These are phyloP conservation scores for Balanococcus diminutus DNA, from an alignment of 2,888 invertebrate genomes.

Conservation along the genomic window DNA sequence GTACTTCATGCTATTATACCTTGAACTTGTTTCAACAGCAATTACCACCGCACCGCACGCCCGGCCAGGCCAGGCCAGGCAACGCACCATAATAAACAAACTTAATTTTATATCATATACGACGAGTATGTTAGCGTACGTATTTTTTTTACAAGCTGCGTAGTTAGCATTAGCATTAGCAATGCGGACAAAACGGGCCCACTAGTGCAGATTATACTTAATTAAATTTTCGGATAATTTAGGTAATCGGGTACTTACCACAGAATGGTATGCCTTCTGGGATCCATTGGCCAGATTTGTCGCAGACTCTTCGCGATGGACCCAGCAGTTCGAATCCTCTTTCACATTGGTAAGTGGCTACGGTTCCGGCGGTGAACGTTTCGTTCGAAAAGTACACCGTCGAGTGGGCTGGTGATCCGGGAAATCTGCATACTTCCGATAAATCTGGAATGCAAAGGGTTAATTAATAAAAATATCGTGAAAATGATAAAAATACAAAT, in stretches of 20 bases:
- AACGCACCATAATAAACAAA: slow-evolving; percentile 41
- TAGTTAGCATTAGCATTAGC: too few relatives aligned
- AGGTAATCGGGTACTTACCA: slow-evolving; percentile 76
- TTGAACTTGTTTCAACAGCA: slow-evolving; percentile 51
- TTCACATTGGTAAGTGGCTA: slow-evolving; percentile 85
- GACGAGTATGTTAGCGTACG: too few relatives aligned
- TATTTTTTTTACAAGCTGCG: too few relatives aligned
- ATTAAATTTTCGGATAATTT: too few relatives aligned
- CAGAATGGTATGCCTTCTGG: slow-evolving; percentile 94
- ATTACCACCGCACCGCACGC: slow-evolving; percentile 10
- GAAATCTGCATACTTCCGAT: slow-evolving; percentile 73
- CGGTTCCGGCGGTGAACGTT: slow-evolving; percentile 67
- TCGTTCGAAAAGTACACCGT: slow-evolving; percentile 75
- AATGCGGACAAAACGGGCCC: too few relatives aligned
- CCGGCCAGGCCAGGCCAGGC: too few relatives aligned
- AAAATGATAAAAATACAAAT: background rate
- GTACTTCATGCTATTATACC: slow-evolving; percentile 36
- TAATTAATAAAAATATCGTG: background rate
- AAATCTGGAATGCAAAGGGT: slow-evolving; percentile 58
- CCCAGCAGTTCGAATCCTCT: slow-evolving; percentile 90
- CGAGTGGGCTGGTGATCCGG: slow-evolving; percentile 89
- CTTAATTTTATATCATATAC: slow-evolving; percentile 11
- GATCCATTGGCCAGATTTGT: slow-evolving; percentile 75
- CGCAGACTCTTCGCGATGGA: slow-evolving; percentile 79
- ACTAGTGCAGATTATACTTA: too few relatives aligned